phyloP scores from a whole-genome alignment of 1,140 invertebrate species.

The Brachionus rubens region DNA sequence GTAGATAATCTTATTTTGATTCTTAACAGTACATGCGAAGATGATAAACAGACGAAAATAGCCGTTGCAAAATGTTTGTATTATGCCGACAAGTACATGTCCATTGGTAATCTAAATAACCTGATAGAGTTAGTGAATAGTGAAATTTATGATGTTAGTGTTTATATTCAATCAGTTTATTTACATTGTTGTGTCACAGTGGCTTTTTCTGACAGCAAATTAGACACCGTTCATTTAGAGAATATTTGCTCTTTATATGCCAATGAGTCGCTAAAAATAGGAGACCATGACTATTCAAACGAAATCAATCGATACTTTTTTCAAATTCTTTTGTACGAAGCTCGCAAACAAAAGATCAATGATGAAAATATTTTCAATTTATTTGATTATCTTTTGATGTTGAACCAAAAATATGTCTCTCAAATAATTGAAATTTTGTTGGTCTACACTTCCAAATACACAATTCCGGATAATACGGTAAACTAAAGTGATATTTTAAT shows the following conservation, averaged over 20 bases:
- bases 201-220: neutral
- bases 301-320: neutral
- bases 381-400: neutral
- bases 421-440: neutral
- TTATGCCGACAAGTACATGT: neutral
- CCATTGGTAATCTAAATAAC: neutral
- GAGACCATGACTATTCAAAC: neutral
- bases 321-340: neutral
- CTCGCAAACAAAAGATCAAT: neutral
- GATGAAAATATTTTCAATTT: neutral
- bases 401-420: neutral
- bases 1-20: neutral
- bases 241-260: neutral
- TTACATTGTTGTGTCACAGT: neutral
- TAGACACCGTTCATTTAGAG: neutral
- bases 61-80: neutral
- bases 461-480: neutral
- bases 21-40: neutral
- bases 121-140: neutral
- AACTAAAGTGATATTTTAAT: no score
- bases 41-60: neutral
- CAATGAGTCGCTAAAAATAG: neutral
- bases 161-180: neutral
- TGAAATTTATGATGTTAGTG: neutral
- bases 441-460: neutral